Evolutionary conservation across 2,797 vertebrate species (phyloP).

Genomic region (Pterois miles): DNA sequence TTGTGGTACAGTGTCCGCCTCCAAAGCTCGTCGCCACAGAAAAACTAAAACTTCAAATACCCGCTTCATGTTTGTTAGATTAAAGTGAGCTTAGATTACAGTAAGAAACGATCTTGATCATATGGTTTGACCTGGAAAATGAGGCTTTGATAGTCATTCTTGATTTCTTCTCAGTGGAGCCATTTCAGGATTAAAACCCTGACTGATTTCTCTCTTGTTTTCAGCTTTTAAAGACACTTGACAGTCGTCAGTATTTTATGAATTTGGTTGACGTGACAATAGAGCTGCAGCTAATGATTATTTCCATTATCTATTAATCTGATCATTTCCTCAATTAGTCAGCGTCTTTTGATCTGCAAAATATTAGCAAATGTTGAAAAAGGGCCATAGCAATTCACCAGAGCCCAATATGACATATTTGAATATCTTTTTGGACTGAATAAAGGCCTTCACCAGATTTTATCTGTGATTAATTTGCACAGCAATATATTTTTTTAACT

Average conservation of each 20-base stretch:
- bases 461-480: no score
- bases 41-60: background rate
- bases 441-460: background rate
- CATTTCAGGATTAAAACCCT: background rate
- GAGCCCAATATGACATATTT: background rate
- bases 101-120: background rate
- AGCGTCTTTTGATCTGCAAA: background rate
- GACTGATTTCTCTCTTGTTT: no score
- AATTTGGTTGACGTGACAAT: background rate
- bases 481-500: no score
- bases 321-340: background rate
- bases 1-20: background rate
- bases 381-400: background rate
- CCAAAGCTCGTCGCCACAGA: background rate
- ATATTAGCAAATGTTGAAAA: background rate
- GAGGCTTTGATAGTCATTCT: background rate
- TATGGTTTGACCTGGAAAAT: background rate
- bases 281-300: background rate
- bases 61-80: background rate
- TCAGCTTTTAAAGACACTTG: background rate
- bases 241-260: background rate
- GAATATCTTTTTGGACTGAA: background rate
- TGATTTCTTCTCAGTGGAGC: background rate
- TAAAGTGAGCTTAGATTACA: slow-evolving; percentile 5
- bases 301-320: background rate